Base-by-base conservation (phyloP, 2,888 invertebrate genomes). In the Eupithecia centaureata region DNA sequence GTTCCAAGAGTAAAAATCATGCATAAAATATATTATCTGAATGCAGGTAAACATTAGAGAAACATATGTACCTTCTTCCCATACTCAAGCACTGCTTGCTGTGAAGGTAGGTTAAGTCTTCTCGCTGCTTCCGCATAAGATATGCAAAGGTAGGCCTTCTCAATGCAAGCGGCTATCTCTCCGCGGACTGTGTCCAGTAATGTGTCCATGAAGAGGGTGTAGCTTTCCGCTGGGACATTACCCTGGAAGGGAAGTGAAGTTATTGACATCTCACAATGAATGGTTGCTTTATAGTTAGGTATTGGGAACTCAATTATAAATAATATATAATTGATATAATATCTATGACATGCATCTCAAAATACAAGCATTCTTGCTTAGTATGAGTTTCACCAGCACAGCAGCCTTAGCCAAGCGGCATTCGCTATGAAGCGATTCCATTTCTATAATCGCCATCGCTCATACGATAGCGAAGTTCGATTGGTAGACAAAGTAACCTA, bases 181-280 rank as follows among this genome's bases (percentile, higher is more conserved):
- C 97, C 97, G 59, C 99, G 95, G 35, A 99, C 98, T 0, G 99
- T 99, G 79, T 99, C 97, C 61, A 99, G 89, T 18, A 99, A 94
- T 69, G 98, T 98, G 79, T 99, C 98, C 95, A 99, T 99, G 88
- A 99, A 99, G 79, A 98, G 96, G 72, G 97, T 98, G 90, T 99
- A 99, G 73, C 97, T 97, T 73, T 97, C 97, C 0, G 99, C 98
- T 69, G 99, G 99, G 5, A 99, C 99, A 89, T 98, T 98, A 28
- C 97, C 98, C 94, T 86, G 72, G 13, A 74, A 73, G 0, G 5
- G 56, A 54, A 58, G n/a, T n/a, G 10, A 10, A 8, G 2, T 47
- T 22, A 22, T 47, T 47, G 3, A 22, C 22, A 42, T 38, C 4
- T 8, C 18, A 42, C 38, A 35, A 22, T 15, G 25, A 10, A 47